Base-by-base conservation (phyloP, 2,888 invertebrate genomes). In the Drosophila cracens region DNA sequence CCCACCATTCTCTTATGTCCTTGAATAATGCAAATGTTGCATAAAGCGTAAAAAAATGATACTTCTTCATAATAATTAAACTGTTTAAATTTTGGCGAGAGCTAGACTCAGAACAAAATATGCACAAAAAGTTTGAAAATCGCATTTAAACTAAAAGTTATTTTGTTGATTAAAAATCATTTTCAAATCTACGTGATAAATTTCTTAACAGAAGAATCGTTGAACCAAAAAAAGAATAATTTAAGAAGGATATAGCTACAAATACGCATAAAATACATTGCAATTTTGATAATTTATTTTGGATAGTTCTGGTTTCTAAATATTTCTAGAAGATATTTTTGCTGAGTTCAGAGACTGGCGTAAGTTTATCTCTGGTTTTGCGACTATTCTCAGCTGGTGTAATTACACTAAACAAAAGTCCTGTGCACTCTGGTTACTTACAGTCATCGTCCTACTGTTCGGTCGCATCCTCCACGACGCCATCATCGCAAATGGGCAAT, bases 11-110 rank as follows among this genome's bases (percentile, higher is more conserved):
- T 38, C 18, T 8, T 21, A 27, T 8, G 21, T 11, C 34, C 29
- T 31, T 60, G 38, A 79, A 66, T 65, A 87, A 78, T 70, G 63
- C 70, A 52, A 66, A 62, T 65, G 68, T 58, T 68, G 54, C 62
- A 46, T 51, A 29, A 64, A 79, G 46, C 65, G 56, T n/a, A 27
- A 18, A 36, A n/a, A 33, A 33, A 33, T 33, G 0, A 33, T 33
- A 40, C 58, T 69, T 61, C 59, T 38, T 68, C 48, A 60, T 40
- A 53, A 59, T 56, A 74, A 81, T 71, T 77, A 70, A 59, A 77
- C 77, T 74, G 83, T 67, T 63, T 70, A 70, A 66, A 52, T 59
- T 66, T 59, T 54, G 52, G 31, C 13, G 21, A 38, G 21, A 48
- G 49, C 31, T 1, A 25, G 25, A 34, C 25, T 34, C 43, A n/a